These are phyloP conservation scores for Nezara viridula DNA, from an alignment of 2,888 invertebrate genomes.

Conservation along the genomic window DNA sequence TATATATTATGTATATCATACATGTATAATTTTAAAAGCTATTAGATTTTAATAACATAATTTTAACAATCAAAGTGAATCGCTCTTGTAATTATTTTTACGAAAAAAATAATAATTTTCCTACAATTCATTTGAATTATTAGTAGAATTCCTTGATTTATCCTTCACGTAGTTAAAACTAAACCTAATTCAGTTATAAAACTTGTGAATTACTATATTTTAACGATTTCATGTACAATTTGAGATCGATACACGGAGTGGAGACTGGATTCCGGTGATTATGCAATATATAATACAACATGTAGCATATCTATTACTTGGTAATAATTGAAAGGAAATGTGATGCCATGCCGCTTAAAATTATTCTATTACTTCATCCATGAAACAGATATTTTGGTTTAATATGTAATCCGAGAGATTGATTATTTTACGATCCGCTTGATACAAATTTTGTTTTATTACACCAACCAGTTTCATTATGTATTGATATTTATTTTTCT, in stretches of 20 bases:
- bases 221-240: background rate
- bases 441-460: background rate
- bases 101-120: no score
- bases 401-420: background rate
- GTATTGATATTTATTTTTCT: no score
- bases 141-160: no score
- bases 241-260: background rate
- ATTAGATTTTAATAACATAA: background rate
- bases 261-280: background rate
- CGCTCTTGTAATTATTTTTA: no score
- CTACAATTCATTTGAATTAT: no score
- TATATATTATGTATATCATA: no score
- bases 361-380: background rate
- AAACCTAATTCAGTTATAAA: background rate
- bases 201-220: background rate
- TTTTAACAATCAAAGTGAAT: background rate
- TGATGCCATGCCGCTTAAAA: background rate
- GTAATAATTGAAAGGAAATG: background rate
- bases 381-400: background rate
- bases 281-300: background rate
- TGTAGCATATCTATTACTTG: background rate
- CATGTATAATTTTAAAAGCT: no score
- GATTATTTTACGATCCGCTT: background rate
- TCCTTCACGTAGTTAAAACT: background rate
- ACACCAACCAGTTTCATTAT: no score